Evolutionary conservation across 2,888 invertebrate species (phyloP), one percentile per base, ranked within the genome.

Genomic region (Parapristionchus giblindavisi): DNA sequence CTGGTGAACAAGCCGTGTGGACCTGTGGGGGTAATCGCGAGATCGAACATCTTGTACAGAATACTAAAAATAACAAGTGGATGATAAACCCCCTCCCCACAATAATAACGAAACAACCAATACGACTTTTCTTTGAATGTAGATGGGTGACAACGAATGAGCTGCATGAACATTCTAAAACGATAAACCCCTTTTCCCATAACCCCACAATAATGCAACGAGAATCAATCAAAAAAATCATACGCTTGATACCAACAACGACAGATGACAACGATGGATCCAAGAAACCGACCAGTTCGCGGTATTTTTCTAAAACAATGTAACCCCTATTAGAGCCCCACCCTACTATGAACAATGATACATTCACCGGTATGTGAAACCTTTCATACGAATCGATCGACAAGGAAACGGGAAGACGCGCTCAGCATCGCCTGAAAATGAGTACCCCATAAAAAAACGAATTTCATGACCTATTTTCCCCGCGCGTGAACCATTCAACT

Each of bases 1-100:
- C 56, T 71, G 70, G 70, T 56, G 70, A 71, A 71, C 70, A 71
- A 71, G 70, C 70, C 70, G 68, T 68, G 68, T 52, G 68, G 68
- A 68, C 52, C 51, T 52, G 51, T 34, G 68, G 32, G 52, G 52
- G 32, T 32, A 51, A 66, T 5, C 52, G 68, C 34, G 52, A 52
- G 34, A 34, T 48, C 68, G 52, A 34, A 52, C 68, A 38, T 48
- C 52, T 52, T 32, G 66, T 51, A 68, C 68, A 51, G 51, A 68
- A 52, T 52, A 68, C 51, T 52, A 34, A 68, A 52, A 51, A 52
- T 34, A 52, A 52, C 52, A 68, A 52, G 43, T 34, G 24, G 68
- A 48, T 34, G 48, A 65, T 34, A 68, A 24, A 32, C 29, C 68
- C 68, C 51, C 38, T 51, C 29, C 51, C 68, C 29, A 32, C 17